Base-by-base conservation (phyloP, 2,113 vertebrate species). In the Thermophis baileyi region DNA sequence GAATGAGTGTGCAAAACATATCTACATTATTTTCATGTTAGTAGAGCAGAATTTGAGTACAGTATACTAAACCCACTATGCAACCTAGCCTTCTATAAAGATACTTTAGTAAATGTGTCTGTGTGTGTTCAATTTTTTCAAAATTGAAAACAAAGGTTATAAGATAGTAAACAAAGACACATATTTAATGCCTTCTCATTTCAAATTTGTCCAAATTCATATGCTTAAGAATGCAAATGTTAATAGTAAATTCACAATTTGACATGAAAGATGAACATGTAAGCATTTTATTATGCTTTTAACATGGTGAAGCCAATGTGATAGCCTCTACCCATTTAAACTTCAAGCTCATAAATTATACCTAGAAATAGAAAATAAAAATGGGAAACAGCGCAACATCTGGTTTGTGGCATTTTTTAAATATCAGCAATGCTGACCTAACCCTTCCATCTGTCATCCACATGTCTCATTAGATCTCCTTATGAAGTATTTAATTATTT, bases 121-220 rank as follows among this genome's bases (percentile, higher is more conserved):
- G 14, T 60, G 57, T 57, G 55, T 11, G 9, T 60, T 60, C 9
- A 60, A 25, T 25, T 27, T 60, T 27, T 60, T 95, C 93, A 89
- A 89, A 92, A 92, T 93, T 55, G 93, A 92, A 94, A 94, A 92
- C 93, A 92, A 89, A 95, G 94, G 93, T 96, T 95, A 94, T 87
- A 60, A 94, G 93, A 92, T 92, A 93, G 91, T 81, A 91, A 95
- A 63, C 93, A 53, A 74, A 49, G 57, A 3, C 88, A 5, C 24
- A 92, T 47, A 81, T 93, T 60, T 7, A 85, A 89, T 54, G 63
- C 22, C 57, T 85, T 91, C 40, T 44, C 69, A 92, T 90, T 94
- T 94, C 47, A 30, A 86, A 63, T 57, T 51, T 63, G 88, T 18
- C 47, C 25, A 94, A 63, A 92, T 44, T 50, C 24, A 92, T 30